Evolutionary conservation across 2,797 vertebrate species (phyloP), one percentile per base, ranked within the genome.

Genomic region (Liparis tanakae): DNA sequence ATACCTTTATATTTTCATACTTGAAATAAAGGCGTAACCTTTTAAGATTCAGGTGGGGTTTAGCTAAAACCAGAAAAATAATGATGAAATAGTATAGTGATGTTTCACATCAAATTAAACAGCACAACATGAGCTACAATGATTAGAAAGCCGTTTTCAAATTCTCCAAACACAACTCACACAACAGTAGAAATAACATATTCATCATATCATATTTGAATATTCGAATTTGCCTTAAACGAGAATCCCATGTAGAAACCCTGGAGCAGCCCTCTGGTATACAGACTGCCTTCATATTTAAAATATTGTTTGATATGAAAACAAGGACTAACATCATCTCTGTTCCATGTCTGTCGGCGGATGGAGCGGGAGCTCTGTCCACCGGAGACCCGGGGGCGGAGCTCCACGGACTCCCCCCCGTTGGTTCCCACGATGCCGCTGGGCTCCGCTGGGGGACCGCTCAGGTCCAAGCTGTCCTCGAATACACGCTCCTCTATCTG

Each of bases 301-400:
- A 5, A 62, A 4, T 20, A 15, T 10, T 18, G 10, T 37, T 66
- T 22, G 0, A 65, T 54, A 59, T 7, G 54, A 46, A 44, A 72
- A 61, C 20, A 34, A 12, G 17, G 34, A 91, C 94, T 95, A 73
- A 97, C 98, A 84, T 99, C 97, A 80, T 99, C 97, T 85, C 96
- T 95, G 82, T 95, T 99, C 97, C 98, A 99, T 2, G 97, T 98
- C 90, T 96, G 97, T 36, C 97, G 91, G 39, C 97, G 94, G 41
- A 97, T 97, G 75, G 97, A 96, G 12, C 96, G 95, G 33, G 96
- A 94, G 79, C 96, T 94, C 0, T 95, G 94, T 50, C 92, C 89
- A 34, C 94, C 91, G 56, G 94, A 74, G 22, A 91, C 76, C 4
- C 90, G 95, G 71, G 95, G 86, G 71, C 95, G 94, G 44, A 95